phyloP scores from a whole-genome alignment of 2,113 vertebrate genomes.

The Ophthalmolycus amberensis region DNA sequence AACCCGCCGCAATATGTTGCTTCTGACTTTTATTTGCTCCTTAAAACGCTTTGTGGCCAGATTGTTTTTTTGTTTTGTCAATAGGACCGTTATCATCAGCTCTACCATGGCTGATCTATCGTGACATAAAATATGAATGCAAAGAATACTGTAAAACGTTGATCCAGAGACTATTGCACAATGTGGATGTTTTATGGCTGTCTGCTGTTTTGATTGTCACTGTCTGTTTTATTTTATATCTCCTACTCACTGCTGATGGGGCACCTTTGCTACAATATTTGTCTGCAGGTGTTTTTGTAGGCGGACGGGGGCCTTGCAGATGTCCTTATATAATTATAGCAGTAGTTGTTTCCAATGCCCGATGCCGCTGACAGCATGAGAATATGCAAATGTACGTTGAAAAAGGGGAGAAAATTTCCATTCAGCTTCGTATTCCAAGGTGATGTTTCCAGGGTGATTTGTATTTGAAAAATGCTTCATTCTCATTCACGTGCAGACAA shows the following conservation, averaged over 20 bases:
- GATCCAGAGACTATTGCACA: neutral
- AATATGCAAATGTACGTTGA: conserved; percentile 68
- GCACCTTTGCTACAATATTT: conserved; percentile 5
- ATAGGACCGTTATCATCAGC: conserved; percentile 10
- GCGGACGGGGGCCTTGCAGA: conserved; percentile 52
- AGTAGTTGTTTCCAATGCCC: conserved; percentile 43
- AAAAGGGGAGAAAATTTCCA: conserved; percentile 53
- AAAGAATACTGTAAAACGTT: neutral
- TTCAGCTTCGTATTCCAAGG: conserved; percentile 59
- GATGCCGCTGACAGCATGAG: conserved; percentile 59
- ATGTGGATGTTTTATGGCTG: neutral
- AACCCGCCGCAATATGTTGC: conserved; percentile 15
- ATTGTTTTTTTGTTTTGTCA: conserved; percentile 19
- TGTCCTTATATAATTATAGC: conserved; percentile 68
- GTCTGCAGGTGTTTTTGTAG: conserved; percentile 59
- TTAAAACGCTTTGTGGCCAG: neutral
- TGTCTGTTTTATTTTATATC: neutral
- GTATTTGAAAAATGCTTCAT: conserved; percentile 55
- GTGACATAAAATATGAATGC: neutral
- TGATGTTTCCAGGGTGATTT: conserved; percentile 58
- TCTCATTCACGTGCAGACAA: conserved; percentile 45
- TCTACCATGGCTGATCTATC: neutral
- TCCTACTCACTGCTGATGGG: neutral
- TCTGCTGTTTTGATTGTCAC: conserved; percentile 7
- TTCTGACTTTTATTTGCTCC: conserved; percentile 27